phyloP scores from a whole-genome alignment of 2,797 vertebrate species.

The Fistularia commersonii region DNA sequence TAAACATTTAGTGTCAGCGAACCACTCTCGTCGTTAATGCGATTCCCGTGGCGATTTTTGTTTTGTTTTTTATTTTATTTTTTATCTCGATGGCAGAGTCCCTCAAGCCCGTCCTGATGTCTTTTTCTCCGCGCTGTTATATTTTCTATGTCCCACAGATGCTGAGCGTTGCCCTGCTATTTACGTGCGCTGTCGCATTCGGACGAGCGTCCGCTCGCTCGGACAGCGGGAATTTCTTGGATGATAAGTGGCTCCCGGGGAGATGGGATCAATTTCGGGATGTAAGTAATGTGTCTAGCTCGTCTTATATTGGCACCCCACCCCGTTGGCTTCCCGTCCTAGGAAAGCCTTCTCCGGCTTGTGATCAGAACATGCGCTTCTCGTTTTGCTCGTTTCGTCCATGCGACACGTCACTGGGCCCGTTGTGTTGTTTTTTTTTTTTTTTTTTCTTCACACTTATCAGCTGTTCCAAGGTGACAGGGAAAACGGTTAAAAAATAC shows the following conservation, averaged over 20 bases:
- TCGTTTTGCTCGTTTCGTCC: conserved; percentile 51
- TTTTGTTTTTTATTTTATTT: conserved; percentile 15
- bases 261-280: conserved; percentile 97
- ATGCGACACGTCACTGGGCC: conserved; percentile 53
- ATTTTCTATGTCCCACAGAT: conserved; percentile 62
- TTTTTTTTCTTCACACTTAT: conserved; percentile 19
- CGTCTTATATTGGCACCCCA: background rate
- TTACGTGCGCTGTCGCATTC: conserved; percentile 81
- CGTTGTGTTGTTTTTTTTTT: conserved; percentile 16
- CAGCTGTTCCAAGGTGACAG: conserved; percentile 20
- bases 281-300: conserved; percentile 76
- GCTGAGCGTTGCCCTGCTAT: conserved; percentile 81
- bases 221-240: conserved; percentile 92
- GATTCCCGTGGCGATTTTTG: background rate
- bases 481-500: background rate
- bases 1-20: background rate
- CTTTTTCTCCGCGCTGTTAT: conserved; percentile 34
- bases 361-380: conserved; percentile 67
- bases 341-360: conserved; percentile 32
- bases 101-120: conserved; percentile 34
- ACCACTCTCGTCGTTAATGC: background rate
- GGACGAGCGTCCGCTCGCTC: conserved; percentile 80
- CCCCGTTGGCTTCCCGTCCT: background rate
- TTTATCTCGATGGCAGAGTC: conserved; percentile 14
- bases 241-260: conserved; percentile 91